Conservation (phyloP, 2,888 invertebrate species). For the Coremacera marginata region DNA sequence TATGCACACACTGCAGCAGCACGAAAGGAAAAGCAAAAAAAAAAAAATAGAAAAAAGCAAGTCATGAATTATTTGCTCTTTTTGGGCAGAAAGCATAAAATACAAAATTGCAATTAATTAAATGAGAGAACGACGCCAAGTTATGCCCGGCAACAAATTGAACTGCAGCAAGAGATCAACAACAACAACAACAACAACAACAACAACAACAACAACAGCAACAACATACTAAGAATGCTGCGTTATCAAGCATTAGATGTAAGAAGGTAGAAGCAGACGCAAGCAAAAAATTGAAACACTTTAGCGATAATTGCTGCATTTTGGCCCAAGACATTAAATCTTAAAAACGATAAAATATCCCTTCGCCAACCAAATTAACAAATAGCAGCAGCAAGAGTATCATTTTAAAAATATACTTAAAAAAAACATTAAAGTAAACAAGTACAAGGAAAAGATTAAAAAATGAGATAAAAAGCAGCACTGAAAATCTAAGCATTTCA, state of each 20-base stretch:
- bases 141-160: not conserved
- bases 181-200: not conserved
- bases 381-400: not conserved
- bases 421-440: not conserved
- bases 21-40: not conserved
- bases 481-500: not conserved
- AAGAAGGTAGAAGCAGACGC: too few relatives aligned
- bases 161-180: not conserved
- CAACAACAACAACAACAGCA: not conserved
- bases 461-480: not conserved
- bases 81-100: slow-evolving; percentile 23
- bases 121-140: slow-evolving; percentile 27
- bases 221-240: not conserved
- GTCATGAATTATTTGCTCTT: not conserved
- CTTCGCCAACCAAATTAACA: not conserved
- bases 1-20: not conserved
- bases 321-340: not conserved
- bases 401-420: slow-evolving; percentile 13
- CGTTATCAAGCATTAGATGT: too few relatives aligned
- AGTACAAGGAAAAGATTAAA: not conserved
- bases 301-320: not conserved
- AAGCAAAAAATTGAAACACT: too few relatives aligned
- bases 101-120: slow-evolving; percentile 43
- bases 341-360: not conserved
- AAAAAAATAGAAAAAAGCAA: not conserved